Evolutionary conservation across 1,140 invertebrate genomes (phyloP), one percentile per base, ranked within the genome.

Genomic region (Drosophila nebulosa): DNA sequence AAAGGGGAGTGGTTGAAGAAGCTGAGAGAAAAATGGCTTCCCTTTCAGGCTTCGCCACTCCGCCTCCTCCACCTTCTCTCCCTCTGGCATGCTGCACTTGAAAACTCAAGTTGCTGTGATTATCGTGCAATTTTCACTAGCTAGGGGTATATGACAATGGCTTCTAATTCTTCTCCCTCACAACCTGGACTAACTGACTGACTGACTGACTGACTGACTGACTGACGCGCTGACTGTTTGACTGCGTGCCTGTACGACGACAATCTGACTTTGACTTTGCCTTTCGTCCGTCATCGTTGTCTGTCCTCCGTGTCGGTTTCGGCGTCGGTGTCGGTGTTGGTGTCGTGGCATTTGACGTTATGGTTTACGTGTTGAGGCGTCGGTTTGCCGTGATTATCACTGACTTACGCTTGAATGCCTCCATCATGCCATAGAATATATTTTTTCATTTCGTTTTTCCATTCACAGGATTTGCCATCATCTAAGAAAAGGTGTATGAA

Each of bases 61-160:
- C 52, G 1, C 18, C 16, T 22, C 1, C 36, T 10, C 35, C 51
- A 35, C 46, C 18, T 30, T 60, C 10, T 52, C 10, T 24, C 61
- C 55, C 30, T 18, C 16, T 59, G 66, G 57, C 63, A 50, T 76
- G 69, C 78, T 76, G 69, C 78, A 88, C 83, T 88, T 88, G 75
- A 88, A 66, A 75, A 86, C 75, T 88, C 83, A 88, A 88, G 83
- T 88, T 83, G 78, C 83, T 78, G 75, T 88, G 83, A 88, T 88
- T 88, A 88, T 88, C 83, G 75, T 88, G 83, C 83, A 88, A 88
- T 88, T 88, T 76, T 66, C 63, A 62, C 65, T 63, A 65, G 52
- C 69, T 65, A 52, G 42, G 67, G 53, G 71, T 55, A 56, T 22
- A 72, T 83, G 75, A 86, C 83, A 86, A 88, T 76, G 69, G 79